Evolutionary conservation across 2,113 vertebrate genomes (phyloP), one percentile per base, ranked within the genome.

Genomic region (Papio anubis): DNA sequence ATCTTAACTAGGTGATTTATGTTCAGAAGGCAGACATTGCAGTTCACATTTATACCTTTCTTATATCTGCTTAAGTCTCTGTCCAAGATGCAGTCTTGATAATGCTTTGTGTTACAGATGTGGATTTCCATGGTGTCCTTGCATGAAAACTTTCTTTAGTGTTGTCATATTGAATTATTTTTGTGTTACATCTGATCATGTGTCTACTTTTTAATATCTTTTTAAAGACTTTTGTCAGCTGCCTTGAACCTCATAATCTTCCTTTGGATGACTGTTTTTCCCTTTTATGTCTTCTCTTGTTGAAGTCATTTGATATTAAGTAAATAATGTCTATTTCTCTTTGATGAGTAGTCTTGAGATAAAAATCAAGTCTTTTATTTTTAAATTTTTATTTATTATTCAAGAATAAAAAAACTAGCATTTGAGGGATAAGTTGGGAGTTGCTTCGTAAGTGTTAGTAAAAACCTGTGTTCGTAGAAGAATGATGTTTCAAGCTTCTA

Each of bases 391-490:
- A 43, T 50, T 89, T 45, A 64, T 23, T 90, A n/a, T 89, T 96
- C 75, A 78, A 40, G 75, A 96, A 59, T 61, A 61, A 57, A 89
- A 57, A 80, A 48, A 92, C 12, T 45, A 86, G 48, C 30, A 89
- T 85, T 94, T 87, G 57, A 76, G 18, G 25, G 70, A 14, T 88
- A 83, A 30, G 1, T 70, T 97, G 27, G 52, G 55, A 88, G 8
- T 84, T 97, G n/a, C 57, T 90, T 83, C 82, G 4, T 38, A 90
- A 84, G 10, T 92, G 25, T 94, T 84, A 79, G 18, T 70, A 96
- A 91, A 76, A 87, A 50, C 70, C 35, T 79, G 20, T 94, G 61
- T 94, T 94, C 43, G 4, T 35, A 66, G 82, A 66, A 94, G 48
- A 93, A 45, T 59, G n/a, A 18, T 64, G 57, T 73, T 96, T 94